Base-by-base conservation (phyloP, 2,888 invertebrate species). In the Mylabris sibirica region DNA sequence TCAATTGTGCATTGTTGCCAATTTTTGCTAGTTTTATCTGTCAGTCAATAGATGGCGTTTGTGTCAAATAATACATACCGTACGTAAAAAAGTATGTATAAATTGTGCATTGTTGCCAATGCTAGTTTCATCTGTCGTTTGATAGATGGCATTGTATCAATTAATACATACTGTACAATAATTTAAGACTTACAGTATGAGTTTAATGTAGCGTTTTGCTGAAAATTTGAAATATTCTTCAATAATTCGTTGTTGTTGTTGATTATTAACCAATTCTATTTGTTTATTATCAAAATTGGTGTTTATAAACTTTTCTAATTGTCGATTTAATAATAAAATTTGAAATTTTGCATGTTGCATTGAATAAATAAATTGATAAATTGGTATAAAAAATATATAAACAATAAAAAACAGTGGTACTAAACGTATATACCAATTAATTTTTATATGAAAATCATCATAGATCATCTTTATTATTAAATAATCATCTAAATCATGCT, bases 311-410 rank as follows among this genome's bases (percentile, higher is more conserved):
- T 24, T 12, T 24, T 57, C 4, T 24, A 24, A 4, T 12, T 57
- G 24, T 24, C 8, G 57, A 57, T 57, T 22, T 24, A 57, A 57
- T 14, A 57, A 24, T 24, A 57, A 24, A 8, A 57, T 24, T 24
- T 57, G 57, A 14, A 24, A 24, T 22, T 57, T 57, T 1, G 3
- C 1, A 4, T 57, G 57, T 1, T 14, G 11, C 4, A 24, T 57
- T 5, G 57, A 24, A 14, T 57, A 57, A 57, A 57, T 57, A 57
- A 57, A 57, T 57, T 57, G 57, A 24, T 57, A 57, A 14, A 12
- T 14, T 5, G 57, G 24, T 24, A 57, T 5, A 22, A 22, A 57
- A 3, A 24, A 1, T 3, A 57, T 22, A 24, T 14, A 20, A 3
- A 53, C 11, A 12, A 24, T 24, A 0, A 12, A 12, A 9, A 57